Percentiles rank a stretch among this genome's conserved stretches.
Conservation (phyloP, 2,888 invertebrate species). For the Chloromyia formosa region DNA sequence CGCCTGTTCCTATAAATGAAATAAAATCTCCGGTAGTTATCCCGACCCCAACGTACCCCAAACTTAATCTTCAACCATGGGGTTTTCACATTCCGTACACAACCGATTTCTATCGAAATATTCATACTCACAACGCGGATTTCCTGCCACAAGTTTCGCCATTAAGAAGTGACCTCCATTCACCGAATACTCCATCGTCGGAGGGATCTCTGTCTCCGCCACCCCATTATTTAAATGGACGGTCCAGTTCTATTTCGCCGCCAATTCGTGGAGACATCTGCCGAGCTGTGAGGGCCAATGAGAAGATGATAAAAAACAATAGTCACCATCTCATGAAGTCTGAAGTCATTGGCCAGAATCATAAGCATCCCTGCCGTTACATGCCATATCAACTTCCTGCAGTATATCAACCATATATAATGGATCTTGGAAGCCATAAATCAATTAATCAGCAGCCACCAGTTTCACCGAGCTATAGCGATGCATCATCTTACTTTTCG, state of each 20-base stretch:
- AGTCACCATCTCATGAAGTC: slow-evolving; percentile 45
- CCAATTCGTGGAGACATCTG: slow-evolving; percentile 59
- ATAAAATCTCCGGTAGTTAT: slow-evolving; percentile 53
- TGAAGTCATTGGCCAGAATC: slow-evolving; percentile 43
- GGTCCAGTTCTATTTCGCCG: slow-evolving; percentile 63
- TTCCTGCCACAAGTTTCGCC: slow-evolving; percentile 58
- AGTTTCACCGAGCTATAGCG: slow-evolving; percentile 64
- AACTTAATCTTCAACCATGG: slow-evolving; percentile 61
- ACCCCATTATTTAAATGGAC: slow-evolving; percentile 61
- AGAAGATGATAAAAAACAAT: slow-evolving; percentile 58
- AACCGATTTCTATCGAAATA: slow-evolving; percentile 58
- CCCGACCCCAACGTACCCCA: slow-evolving; percentile 63
- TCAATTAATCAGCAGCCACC: slow-evolving; percentile 56
- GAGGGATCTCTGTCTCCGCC: slow-evolving; percentile 63
- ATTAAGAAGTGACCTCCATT: slow-evolving; percentile 58
- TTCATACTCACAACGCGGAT: slow-evolving; percentile 48
- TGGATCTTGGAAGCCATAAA: slow-evolving; percentile 3
- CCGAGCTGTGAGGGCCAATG: slow-evolving; percentile 52
- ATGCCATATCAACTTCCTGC: slow-evolving; percentile 57
- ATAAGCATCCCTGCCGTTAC: slow-evolving; percentile 56
- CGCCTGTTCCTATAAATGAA: slow-evolving; percentile 16
- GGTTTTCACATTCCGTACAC: slow-evolving; percentile 62
- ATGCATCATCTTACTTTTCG: slow-evolving; percentile 61
- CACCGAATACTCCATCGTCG: slow-evolving; percentile 59
- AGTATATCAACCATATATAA: slow-evolving; percentile 53